Evolutionary conservation across 2,797 vertebrate species (phyloP).

Genomic region (Silurus aristotelis): DNA sequence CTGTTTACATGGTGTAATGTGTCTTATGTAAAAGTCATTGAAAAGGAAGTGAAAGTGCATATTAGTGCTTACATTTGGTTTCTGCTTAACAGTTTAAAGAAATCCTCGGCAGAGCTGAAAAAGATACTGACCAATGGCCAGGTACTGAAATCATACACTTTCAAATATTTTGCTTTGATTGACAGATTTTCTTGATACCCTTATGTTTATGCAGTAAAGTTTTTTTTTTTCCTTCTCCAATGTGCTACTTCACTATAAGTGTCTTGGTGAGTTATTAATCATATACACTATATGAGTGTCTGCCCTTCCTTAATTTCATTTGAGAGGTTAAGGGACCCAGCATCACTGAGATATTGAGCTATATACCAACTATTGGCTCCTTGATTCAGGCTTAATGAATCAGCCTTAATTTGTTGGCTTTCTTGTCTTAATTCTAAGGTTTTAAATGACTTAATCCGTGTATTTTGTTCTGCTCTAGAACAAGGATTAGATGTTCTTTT

Average conservation of each 20-base stretch:
- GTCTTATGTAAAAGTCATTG: neutral
- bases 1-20: neutral
- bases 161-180: neutral
- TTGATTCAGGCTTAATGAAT: neutral
- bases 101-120: conserved; percentile 97
- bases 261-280: neutral
- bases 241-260: neutral
- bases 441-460: neutral
- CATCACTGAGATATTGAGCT: no score
- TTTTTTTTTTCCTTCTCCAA: neutral
- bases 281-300: no score
- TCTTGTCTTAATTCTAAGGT: neutral
- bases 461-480: neutral
- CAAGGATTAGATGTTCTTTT: neutral
- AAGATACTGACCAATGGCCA: conserved; percentile 94
- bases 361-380: no score
- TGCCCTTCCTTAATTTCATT: no score
- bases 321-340: neutral
- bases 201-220: neutral
- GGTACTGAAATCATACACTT: conserved; percentile 69
- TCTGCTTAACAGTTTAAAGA: conserved; percentile 81
- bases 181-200: neutral
- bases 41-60: neutral
- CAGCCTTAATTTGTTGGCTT: neutral
- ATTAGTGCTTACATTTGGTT: conserved; percentile 4